A percentile compares a stretch with the other conserved stretches of the same genome.
These are phyloP conservation scores for Aplysina aerophoba DNA, from an alignment of 37 sponge, comb jelly and placozoan species.

Conservation along the genomic window DNA sequence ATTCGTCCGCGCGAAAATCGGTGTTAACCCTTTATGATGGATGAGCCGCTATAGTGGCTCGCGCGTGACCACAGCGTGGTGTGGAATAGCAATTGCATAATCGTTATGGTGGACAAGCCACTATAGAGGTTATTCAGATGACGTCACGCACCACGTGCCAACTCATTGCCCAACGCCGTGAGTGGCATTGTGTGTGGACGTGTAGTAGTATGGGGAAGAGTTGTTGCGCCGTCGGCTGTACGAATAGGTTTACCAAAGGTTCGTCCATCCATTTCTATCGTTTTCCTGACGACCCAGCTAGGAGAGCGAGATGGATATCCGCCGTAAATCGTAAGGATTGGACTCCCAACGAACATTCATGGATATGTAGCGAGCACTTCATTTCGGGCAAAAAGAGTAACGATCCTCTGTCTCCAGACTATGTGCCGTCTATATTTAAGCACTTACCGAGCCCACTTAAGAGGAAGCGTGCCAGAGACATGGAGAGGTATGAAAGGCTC, in stretches of 20 bases:
- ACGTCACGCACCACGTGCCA: neutral
- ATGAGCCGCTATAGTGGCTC: too few relatives aligned
- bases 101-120: too few relatives aligned
- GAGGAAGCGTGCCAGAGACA: constrained; percentile 25
- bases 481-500: constrained; percentile 36
- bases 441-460: constrained; percentile 45
- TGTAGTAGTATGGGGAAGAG: constrained; percentile 34
- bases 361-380: constrained; percentile 59
- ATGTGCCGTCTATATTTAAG: constrained; percentile 56
- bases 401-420: constrained; percentile 65
- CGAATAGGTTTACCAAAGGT: constrained; percentile 34
- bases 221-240: constrained; percentile 46
- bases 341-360: constrained; percentile 47
- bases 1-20: too few relatives aligned
- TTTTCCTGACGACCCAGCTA: constrained; percentile 35
- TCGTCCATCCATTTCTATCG: constrained; percentile 43
- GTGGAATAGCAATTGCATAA: too few relatives aligned
- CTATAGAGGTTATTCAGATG: constrained; percentile 21
- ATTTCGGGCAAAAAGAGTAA: constrained; percentile 53
- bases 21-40: too few relatives aligned
- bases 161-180: neutral
- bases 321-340: constrained; percentile 51
- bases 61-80: too few relatives aligned
- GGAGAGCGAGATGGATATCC: constrained; percentile 47
- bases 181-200: neutral